These are phyloP conservation scores for Anhinga anhinga DNA, from an alignment of 2,113 vertebrate genomes.

Conservation along the genomic window DNA sequence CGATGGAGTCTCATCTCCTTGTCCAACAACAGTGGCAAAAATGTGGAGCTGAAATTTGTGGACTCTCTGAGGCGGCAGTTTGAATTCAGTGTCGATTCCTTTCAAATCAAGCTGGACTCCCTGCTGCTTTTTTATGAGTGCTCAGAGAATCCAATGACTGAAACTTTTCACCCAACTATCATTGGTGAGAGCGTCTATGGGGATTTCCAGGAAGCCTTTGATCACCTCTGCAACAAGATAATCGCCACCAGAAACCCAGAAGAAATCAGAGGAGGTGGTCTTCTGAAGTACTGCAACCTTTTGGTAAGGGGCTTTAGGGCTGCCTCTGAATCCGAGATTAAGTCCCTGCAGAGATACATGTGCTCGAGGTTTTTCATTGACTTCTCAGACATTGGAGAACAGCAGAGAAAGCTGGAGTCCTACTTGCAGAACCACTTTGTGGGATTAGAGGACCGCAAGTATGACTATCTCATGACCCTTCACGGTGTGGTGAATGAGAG, in stretches of 20 bases:
- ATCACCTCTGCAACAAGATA: conserved; percentile 93
- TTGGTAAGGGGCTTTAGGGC: conserved; percentile 94
- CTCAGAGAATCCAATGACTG: conserved; percentile 95
- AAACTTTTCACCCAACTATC: conserved; percentile 96
- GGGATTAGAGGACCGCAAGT: conserved; percentile 98
- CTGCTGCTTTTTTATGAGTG: conserved; percentile 97
- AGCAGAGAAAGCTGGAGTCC: conserved; percentile 97
- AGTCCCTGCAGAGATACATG: conserved; percentile 98
- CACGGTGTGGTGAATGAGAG: conserved; percentile 98
- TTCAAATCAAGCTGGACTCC: conserved; percentile 98
- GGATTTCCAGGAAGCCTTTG: conserved; percentile 91
- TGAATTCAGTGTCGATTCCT: conserved; percentile 99
- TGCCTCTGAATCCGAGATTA: conserved; percentile 92
- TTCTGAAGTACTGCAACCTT: conserved; percentile 98
- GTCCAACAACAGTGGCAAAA: conserved; percentile 98
- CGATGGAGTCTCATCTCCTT: conserved; percentile 99
- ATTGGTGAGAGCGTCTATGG: conserved; percentile 97
- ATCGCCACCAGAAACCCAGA: conserved; percentile 97
- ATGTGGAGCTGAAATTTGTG: conserved; percentile 98
- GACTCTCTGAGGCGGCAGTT: conserved; percentile 97
- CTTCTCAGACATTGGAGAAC: conserved; percentile 96
- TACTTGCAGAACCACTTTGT: conserved; percentile 99
- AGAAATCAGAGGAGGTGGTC: conserved; percentile 96
- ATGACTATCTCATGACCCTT: conserved; percentile 98
- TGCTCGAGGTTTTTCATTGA: conserved; percentile 99